Conservation (phyloP, 2,113 vertebrate species). For the Petrocephalus zakoni region DNA sequence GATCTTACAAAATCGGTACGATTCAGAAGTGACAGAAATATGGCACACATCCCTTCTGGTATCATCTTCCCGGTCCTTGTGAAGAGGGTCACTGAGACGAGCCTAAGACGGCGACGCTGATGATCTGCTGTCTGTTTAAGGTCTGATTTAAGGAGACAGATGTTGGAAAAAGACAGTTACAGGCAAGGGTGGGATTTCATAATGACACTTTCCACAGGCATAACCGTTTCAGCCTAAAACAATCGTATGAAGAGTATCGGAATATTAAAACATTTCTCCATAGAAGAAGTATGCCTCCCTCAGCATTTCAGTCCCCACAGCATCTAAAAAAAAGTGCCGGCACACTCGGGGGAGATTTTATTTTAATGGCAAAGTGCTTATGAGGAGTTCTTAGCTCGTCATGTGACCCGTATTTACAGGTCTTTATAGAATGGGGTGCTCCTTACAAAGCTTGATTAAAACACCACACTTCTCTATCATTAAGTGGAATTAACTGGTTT, state of each 20-base stretch:
- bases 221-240: background rate
- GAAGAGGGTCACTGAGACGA: background rate
- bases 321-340: background rate
- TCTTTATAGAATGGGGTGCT: conserved; percentile 14
- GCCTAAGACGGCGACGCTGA: background rate
- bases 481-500: conserved; percentile 30
- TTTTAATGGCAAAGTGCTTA: conserved; percentile 34
- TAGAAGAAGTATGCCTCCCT: conserved; percentile 22
- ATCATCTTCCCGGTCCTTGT: background rate
- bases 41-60: background rate
- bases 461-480: conserved; percentile 20
- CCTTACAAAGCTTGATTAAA: conserved; percentile 26
- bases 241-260: background rate
- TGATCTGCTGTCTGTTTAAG: background rate
- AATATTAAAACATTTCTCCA: conserved; percentile 7
- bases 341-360: conserved; percentile 23
- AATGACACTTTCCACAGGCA: background rate
- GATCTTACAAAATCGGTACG: background rate
- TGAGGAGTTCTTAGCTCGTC: conserved; percentile 28
- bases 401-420: conserved; percentile 30
- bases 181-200: background rate
- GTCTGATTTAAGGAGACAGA: background rate
- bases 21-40: background rate
- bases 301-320: background rate
- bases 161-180: background rate